phyloP scores from a whole-genome alignment of 2,113 vertebrate species.

The Serilophus lunatus region DNA sequence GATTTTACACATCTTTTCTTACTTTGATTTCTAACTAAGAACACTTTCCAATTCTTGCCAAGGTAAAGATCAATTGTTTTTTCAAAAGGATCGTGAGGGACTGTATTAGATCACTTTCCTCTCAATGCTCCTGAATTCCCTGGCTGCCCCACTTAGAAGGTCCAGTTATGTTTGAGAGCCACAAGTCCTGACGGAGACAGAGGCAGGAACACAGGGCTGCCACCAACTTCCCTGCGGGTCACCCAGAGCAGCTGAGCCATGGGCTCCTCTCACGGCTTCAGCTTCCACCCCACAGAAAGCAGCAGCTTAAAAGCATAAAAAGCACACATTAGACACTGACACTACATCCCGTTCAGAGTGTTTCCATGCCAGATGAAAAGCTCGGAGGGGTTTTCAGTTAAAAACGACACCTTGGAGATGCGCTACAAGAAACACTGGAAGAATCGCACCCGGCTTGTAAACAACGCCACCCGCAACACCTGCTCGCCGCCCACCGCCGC shows the following conservation, averaged over 20 bases:
- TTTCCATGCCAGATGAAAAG: neutral
- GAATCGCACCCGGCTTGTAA: neutral
- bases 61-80: neutral
- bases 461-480: neutral
- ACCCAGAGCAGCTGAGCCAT: neutral
- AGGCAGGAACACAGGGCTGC: neutral
- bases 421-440: neutral
- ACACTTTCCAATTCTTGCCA: neutral
- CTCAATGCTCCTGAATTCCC: neutral
- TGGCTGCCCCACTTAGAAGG: neutral
- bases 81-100: neutral
- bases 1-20: neutral
- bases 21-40: neutral
- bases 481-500: neutral
- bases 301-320: neutral
- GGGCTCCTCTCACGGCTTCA: neutral
- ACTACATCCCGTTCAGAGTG: neutral
- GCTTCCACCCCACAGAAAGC: neutral
- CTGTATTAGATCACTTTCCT: neutral
- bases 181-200: neutral
- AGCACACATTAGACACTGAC: neutral
- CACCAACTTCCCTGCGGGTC: neutral
- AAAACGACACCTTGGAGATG: neutral
- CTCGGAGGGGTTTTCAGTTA: neutral
- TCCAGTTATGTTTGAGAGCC: neutral